Evolutionary conservation across 2,888 invertebrate genomes (phyloP), one percentile per base, ranked within the genome.

Genomic region (Rhyacophila evoluta): DNA sequence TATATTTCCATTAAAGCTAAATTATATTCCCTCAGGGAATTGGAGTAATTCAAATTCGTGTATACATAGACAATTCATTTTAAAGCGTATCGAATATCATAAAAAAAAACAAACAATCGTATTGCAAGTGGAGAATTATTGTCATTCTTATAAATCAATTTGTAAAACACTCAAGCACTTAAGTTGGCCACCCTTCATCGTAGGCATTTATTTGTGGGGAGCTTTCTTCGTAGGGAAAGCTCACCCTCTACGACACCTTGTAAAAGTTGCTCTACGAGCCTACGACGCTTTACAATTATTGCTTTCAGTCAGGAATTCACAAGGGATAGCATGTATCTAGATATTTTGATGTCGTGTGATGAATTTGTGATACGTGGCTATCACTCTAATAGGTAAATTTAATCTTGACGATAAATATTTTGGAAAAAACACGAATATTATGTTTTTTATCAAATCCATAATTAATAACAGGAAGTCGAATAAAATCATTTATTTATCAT

Each of bases 111-210:
- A 38, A 38, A 55, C 55, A 55, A 55, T 55, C 10, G 55, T 55
- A 55, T 55, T 55, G 55, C 55, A 55, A 55, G 55, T 55, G 55
- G 55, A 55, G 55, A 55, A 55, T 55, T 55, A 55, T 55, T 55
- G 55, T 55, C 55, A 55, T 55, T 55, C 55, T 55, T 55, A 55
- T 55, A 15, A 25, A 55, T 10, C 55, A 55, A 55, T 55, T 55
- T 55, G 55, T 55, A 19, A 55, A 55, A 55, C 55, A 55, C 55
- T 55, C 55, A 55, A 55, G 8, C 55, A 55, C 55, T 55, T 55
- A 55, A 19, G 19, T 12, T 19, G 8, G 10, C 8, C 55, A 19
- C 55, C 55, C 55, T 55, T 25, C 25, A 8, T 19, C 55, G 55
- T 55, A 55, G 55, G 19, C 8, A 19, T 55, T 25, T 10, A 55